Conservation (phyloP, 2,113 vertebrate species). For the Hypocryptadius cinnamomeus region DNA sequence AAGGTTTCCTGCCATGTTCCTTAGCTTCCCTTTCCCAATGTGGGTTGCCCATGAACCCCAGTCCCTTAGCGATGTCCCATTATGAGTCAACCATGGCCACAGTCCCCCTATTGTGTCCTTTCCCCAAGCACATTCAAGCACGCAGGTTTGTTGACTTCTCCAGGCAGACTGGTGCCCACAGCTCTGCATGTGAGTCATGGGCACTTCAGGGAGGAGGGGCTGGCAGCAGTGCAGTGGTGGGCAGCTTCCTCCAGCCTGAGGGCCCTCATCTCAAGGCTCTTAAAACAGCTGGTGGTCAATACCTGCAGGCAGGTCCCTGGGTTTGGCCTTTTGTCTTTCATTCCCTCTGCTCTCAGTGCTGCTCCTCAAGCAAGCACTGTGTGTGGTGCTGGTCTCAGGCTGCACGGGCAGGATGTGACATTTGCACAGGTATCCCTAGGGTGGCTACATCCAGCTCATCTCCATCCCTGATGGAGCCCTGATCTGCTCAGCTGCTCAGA, state of each 20-base stretch:
- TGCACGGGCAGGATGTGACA: not conserved
- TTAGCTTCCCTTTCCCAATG: not conserved
- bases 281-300: not conserved
- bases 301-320: not conserved
- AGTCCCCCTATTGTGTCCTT: not conserved
- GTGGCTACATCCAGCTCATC: not conserved
- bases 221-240: not conserved
- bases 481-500: not conserved
- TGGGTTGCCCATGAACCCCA: not conserved
- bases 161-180: not conserved
- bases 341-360: not conserved
- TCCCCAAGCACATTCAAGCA: not conserved
- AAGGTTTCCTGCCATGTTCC: not conserved
- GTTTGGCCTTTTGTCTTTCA: not conserved
- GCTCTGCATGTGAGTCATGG: not conserved
- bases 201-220: not conserved
- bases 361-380: not conserved
- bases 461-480: not conserved
- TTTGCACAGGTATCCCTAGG: not conserved
- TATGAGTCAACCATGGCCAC: not conserved
- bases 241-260: not conserved
- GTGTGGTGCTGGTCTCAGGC: not conserved
- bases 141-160: not conserved
- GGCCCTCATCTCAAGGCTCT: not conserved
- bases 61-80: not conserved